A percentile compares a stretch with the other conserved stretches of the same genome.
phyloP scores from a whole-genome alignment of 2,888 invertebrate genomes.

The Physocephala rufipes region DNA sequence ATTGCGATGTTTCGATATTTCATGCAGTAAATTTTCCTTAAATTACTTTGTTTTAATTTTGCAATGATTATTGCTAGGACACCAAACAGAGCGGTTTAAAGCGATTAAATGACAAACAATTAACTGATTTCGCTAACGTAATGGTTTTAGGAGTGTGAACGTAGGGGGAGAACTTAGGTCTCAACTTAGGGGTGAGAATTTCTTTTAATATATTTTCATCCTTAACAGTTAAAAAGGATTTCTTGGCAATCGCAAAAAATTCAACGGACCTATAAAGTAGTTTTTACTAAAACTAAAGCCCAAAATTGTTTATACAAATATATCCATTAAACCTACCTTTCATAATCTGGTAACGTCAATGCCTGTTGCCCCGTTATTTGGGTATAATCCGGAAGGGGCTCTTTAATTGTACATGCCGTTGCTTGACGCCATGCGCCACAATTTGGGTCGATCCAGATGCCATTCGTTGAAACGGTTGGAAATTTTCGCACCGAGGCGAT shows the following conservation, averaged over 20 bases:
- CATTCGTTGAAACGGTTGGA: constrained; percentile 65
- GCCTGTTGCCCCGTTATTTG: constrained; percentile 60
- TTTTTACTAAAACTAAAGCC: neutral
- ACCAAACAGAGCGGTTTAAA: no score
- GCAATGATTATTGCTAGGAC: no score
- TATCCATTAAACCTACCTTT: constrained; percentile 58
- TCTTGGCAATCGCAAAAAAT: constrained; percentile 33
- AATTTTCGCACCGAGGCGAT: constrained; percentile 67
- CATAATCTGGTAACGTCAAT: constrained; percentile 65
- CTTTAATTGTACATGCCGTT: constrained; percentile 62
- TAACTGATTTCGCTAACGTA: no score
- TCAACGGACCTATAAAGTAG: constrained; percentile 25
- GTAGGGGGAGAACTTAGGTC: no score
- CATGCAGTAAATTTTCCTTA: no score
- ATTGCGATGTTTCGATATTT: no score
- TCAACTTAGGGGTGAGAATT: no score
- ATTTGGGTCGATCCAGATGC: constrained; percentile 66
- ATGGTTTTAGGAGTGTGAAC: no score
- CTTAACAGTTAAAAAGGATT: no score
- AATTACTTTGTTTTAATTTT: no score
- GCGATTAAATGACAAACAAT: no score
- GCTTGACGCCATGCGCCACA: constrained; percentile 67
- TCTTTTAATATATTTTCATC: no score
- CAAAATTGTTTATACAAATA: neutral
- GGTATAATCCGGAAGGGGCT: constrained; percentile 66